These are phyloP conservation scores for Aplidium turbinatum DNA, from an alignment of 23 tunicate species.

Conservation along the genomic window DNA sequence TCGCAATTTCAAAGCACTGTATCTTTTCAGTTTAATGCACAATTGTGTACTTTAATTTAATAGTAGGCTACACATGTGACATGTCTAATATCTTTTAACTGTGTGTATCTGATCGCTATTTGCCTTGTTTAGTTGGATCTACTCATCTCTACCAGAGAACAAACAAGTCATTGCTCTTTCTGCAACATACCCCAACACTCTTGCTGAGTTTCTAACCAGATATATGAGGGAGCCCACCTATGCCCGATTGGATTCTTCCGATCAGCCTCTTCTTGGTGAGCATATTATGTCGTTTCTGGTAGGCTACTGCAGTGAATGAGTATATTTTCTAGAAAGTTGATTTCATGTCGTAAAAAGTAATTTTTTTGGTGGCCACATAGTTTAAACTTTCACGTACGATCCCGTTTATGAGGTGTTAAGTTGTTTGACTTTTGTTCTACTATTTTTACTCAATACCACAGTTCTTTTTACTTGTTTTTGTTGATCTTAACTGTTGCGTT, in stretches of 20 bases:
- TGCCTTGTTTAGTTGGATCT: conserved; percentile 58
- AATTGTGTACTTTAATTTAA: background rate
- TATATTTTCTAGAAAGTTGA: no score
- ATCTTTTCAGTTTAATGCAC: background rate
- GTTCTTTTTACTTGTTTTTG: no score
- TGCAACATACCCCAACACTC: conserved; percentile 84
- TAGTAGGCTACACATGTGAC: background rate
- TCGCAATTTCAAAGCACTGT: no score
- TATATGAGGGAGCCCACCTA: conserved; percentile 81
- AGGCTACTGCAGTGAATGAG: no score
- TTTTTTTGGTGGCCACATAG: no score
- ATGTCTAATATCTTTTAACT: background rate
- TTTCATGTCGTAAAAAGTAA: no score
- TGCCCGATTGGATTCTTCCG: conserved; percentile 61
- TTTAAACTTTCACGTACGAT: no score
- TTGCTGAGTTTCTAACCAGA: conserved; percentile 59
- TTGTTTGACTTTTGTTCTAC: no score
- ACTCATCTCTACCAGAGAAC: conserved; percentile 68
- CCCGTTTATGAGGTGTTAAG: no score
- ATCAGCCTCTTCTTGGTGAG: conserved; percentile 73
- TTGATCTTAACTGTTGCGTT: no score
- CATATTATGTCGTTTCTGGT: no score
- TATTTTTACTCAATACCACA: no score
- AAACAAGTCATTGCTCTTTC: conserved; percentile 93
- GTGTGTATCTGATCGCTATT: background rate